Conservation (phyloP, 1,140 invertebrate species). For the Lutraria rhynchaena region DNA sequence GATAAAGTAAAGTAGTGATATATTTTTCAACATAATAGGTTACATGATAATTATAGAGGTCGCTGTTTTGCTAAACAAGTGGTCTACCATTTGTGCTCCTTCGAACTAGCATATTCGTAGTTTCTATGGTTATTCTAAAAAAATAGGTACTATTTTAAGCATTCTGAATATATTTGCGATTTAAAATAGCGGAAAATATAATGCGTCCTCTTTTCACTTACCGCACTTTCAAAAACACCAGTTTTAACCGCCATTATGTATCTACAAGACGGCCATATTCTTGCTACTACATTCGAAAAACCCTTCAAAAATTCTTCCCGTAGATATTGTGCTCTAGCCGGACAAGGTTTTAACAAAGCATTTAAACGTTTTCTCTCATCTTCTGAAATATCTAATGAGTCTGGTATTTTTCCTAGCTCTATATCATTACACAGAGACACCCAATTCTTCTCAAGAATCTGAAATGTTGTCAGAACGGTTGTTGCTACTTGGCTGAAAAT, state of each 20-base stretch:
- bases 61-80: too few relatives aligned
- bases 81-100: too few relatives aligned
- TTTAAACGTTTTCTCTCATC: background rate
- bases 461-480: conserved; percentile 52
- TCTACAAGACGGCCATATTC: conserved; percentile 52
- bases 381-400: background rate
- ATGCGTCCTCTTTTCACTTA: too few relatives aligned
- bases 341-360: background rate
- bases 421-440: conserved; percentile 43
- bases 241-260: conserved; percentile 22
- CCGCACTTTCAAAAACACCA: conserved; percentile 27
- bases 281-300: conserved; percentile 38
- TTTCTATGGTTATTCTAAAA: too few relatives aligned
- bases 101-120: too few relatives aligned
- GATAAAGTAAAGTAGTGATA: too few relatives aligned
- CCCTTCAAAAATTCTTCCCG: conserved; percentile 48
- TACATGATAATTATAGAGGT: too few relatives aligned
- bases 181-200: too few relatives aligned
- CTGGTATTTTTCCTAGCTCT: conserved; percentile 40
- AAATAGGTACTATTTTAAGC: too few relatives aligned
- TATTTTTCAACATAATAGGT: too few relatives aligned
- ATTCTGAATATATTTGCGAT: too few relatives aligned
- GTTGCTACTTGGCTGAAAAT: conserved; percentile 56
- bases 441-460: conserved; percentile 52
- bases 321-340: conserved; percentile 27